phyloP scores from a whole-genome alignment of 2,797 vertebrate genomes.

The Manis pentadactyla region DNA sequence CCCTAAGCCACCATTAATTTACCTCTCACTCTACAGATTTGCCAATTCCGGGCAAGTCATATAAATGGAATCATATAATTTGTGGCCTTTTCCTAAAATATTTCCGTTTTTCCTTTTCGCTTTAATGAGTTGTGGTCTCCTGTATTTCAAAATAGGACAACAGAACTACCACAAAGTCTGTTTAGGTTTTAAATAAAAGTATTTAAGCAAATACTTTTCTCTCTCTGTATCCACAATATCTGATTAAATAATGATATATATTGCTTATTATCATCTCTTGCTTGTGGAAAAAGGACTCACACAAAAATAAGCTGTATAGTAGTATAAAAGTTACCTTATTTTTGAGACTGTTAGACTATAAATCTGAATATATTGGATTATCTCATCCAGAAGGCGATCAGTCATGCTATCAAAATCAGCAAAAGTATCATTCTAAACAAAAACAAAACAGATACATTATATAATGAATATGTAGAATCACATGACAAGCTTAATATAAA shows the following conservation, averaged over 20 bases:
- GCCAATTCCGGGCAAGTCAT: too few relatives aligned
- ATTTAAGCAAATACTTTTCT: background rate
- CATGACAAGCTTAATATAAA: slow-evolving; percentile 61
- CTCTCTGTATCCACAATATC: background rate
- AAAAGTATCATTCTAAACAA: slow-evolving; percentile 97
- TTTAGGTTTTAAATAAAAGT: slow-evolving; percentile 46
- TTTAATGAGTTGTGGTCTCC: too few relatives aligned
- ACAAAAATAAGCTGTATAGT: slow-evolving; percentile 67
- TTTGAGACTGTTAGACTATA: slow-evolving; percentile 98
- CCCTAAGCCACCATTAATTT: too few relatives aligned
- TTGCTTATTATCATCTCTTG: background rate
- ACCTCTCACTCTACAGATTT: too few relatives aligned
- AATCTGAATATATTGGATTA: slow-evolving; percentile 99
- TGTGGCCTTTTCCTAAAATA: too few relatives aligned
- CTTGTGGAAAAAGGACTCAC: background rate
- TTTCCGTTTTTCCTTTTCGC: too few relatives aligned
- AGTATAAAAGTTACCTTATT: slow-evolving; percentile 93
- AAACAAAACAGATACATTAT: slow-evolving; percentile 75
- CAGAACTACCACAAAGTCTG: too few relatives aligned
- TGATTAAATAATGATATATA: background rate
- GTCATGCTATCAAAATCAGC: slow-evolving; percentile 99
- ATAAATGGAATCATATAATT: too few relatives aligned
- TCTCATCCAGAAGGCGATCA: slow-evolving; percentile 98
- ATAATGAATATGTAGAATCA: slow-evolving; percentile 6
- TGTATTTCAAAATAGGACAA: too few relatives aligned